These are phyloP conservation scores for Emydura subglobosa DNA, from an alignment of 2,113 vertebrate genomes.

Conservation along the genomic window DNA sequence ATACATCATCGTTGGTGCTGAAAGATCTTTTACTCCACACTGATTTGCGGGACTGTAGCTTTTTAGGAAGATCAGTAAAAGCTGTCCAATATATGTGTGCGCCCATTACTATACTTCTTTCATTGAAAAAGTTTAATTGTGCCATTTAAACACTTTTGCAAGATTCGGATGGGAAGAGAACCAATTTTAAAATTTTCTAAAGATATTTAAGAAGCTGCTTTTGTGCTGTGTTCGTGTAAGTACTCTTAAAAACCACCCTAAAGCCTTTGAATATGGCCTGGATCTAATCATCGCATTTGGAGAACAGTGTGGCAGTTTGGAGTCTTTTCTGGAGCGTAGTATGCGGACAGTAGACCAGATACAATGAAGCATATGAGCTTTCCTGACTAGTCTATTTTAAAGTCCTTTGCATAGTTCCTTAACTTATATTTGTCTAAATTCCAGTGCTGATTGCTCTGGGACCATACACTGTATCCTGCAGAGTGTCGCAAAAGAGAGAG, in stretches of 20 bases:
- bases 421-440: neutral
- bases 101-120: neutral
- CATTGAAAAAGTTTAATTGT: slow-evolving; percentile 9
- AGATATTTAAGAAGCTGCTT: neutral
- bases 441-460: neutral
- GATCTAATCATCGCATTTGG: neutral
- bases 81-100: neutral
- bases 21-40: neutral
- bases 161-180: slow-evolving; percentile 4
- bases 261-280: neutral
- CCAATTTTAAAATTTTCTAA: neutral
- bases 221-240: neutral
- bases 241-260: neutral
- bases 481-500: neutral
- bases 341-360: neutral
- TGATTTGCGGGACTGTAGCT: neutral
- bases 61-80: neutral
- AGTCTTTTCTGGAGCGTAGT: neutral
- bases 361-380: neutral
- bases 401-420: slow-evolving; percentile 24
- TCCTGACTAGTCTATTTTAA: neutral
- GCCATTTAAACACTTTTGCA: neutral
- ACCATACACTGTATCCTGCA: neutral
- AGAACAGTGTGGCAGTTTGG: neutral
- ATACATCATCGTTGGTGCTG: neutral